phyloP scores from a whole-genome alignment of 1,140 invertebrate genomes.

The Alviniconcha marisindica region DNA sequence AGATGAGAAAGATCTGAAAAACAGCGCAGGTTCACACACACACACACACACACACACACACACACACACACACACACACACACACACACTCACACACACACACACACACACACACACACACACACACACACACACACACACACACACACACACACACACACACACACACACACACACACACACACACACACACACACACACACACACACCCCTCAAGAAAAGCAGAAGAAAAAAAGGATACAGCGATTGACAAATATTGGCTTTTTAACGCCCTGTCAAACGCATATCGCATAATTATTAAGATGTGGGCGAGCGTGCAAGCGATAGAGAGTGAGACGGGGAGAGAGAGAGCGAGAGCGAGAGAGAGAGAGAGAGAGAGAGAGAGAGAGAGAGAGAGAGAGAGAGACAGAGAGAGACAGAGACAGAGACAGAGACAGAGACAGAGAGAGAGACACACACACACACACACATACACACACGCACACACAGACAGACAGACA shows the following conservation, averaged over 20 bases:
- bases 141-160: constrained; percentile 12
- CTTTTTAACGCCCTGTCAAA: too few relatives aligned
- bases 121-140: constrained; percentile 21
- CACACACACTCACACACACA: constrained; percentile 16
- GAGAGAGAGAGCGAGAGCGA: constrained; percentile 4
- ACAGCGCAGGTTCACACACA: too few relatives aligned
- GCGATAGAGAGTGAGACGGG: not conserved
- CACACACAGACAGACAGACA: not conserved
- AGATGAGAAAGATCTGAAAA: too few relatives aligned
- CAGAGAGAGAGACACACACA: not conserved
- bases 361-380: constrained; percentile 7
- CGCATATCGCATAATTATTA: too few relatives aligned
- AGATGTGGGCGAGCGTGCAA: too few relatives aligned
- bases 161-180: constrained; percentile 30
- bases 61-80: not conserved
- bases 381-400: not conserved
- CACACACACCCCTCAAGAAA: constrained; percentile 8
- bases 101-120: not conserved
- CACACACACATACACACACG: constrained; percentile 4
- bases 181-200: constrained; percentile 29
- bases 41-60: not conserved
- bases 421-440: not conserved
- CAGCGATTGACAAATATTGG: not conserved
- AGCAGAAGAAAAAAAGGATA: not conserved
- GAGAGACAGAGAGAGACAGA: not conserved